These are phyloP conservation scores for Sinosuthora webbiana DNA, from an alignment of 2,113 vertebrate genomes.

Conservation along the genomic window DNA sequence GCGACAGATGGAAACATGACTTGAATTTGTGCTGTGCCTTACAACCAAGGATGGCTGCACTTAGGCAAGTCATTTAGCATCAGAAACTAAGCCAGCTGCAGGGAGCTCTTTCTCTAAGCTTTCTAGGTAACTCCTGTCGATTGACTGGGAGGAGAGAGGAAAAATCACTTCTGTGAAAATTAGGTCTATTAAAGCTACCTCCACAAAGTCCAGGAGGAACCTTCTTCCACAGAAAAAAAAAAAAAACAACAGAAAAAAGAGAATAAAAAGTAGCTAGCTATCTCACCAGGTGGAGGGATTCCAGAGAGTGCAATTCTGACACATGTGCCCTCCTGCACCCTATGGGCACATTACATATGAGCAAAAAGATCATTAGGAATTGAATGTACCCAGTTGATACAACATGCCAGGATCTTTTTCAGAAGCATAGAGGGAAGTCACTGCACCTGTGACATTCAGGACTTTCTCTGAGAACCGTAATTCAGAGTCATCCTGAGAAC, in stretches of 20 bases:
- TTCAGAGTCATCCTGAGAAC: not conserved
- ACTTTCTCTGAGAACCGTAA: not conserved
- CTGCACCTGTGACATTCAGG: not conserved
- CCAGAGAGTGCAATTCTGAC: not conserved
- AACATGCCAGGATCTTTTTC: not conserved
- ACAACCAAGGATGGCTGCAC: not conserved
- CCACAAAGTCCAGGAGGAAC: not conserved
- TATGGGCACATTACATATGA: not conserved
- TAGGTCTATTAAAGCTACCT: not conserved
- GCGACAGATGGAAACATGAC: not conserved
- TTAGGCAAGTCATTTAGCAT: not conserved
- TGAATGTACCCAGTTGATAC: not conserved
- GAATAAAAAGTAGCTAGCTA: not conserved
- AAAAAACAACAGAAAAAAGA: not conserved
- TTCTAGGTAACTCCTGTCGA: not conserved
- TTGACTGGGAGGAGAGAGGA: not conserved
- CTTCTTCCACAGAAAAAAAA: not conserved
- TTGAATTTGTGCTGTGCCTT: not conserved
- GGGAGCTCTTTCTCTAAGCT: not conserved
- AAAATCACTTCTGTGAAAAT: not conserved
- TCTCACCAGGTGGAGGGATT: not conserved
- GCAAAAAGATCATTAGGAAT: not conserved
- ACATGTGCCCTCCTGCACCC: not conserved
- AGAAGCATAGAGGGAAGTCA: not conserved
- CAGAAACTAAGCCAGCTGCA: not conserved